Conservation (phyloP, 35 echinoderm and acorn worm species). For the Lytechinus pictus region DNA sequence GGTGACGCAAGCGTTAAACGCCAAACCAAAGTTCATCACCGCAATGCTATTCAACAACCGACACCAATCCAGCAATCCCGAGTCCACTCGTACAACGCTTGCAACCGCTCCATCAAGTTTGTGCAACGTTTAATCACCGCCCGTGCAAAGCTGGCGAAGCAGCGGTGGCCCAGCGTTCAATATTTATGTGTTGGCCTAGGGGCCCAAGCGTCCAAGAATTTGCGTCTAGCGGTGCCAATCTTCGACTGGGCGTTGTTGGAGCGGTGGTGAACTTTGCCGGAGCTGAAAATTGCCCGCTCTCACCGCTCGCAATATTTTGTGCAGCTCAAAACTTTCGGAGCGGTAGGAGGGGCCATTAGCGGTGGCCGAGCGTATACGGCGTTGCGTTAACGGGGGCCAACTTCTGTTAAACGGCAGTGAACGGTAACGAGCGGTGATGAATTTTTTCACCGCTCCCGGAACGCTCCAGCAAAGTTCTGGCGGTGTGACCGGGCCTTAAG, state of each 20-base stretch:
- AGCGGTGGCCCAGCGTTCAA: conserved; percentile 21
- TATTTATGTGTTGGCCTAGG: no score
- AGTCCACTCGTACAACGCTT: no score
- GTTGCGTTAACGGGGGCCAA: conserved; percentile 24
- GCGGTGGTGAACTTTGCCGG: conserved; percentile 44
- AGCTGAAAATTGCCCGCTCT: conserved; percentile 9
- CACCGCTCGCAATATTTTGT: conserved; percentile 40
- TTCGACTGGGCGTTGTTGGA: conserved; percentile 44
- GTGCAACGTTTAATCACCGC: conserved; percentile 35
- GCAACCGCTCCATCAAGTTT: neutral
- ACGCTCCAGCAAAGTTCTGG: conserved; percentile 46
- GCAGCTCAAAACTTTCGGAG: conserved; percentile 45
- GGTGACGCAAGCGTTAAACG: neutral
- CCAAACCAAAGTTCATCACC: no score
- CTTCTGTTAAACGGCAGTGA: conserved; percentile 36
- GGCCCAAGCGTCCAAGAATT: no score
- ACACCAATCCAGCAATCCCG: no score
- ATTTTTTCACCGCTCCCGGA: conserved; percentile 33
- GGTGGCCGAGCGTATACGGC: conserved; percentile 23
- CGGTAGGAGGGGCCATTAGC: conserved; percentile 31
- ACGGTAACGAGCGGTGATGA: conserved; percentile 30
- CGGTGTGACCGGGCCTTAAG: conserved; percentile 13
- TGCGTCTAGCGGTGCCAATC: conserved; percentile 40
- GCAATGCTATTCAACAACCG: no score
- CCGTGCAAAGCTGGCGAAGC: conserved; percentile 33